Conservation (phyloP, 1,140 invertebrate genomes). For the Hormaphis cornu region DNA sequence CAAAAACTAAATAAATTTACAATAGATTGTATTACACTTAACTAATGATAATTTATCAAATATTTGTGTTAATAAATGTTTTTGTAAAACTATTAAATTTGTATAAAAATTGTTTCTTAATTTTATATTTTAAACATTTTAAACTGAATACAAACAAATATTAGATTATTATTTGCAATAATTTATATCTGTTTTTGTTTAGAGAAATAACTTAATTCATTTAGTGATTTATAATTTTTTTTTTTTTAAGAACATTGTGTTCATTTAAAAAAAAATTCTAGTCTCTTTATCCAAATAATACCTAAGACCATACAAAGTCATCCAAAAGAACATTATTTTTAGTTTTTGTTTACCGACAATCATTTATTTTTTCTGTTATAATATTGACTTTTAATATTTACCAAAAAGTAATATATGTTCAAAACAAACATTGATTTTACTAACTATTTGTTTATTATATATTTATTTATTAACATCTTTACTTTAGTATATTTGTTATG, state of each 20-base stretch:
- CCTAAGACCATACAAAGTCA: constrained; percentile 18
- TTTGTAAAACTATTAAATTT: neutral
- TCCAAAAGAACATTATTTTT: neutral
- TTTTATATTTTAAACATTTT: neutral
- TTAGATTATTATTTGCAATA: neutral
- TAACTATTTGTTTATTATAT: neutral
- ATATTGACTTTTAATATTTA: neutral
- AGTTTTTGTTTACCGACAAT: constrained; percentile 4
- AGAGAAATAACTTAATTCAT: neutral
- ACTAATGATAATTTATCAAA: too few species aligned
- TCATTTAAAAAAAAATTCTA: constrained; percentile 13
- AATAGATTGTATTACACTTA: neutral
- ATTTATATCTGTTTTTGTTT: neutral
- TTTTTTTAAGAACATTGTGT: neutral
- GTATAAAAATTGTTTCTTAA: neutral
- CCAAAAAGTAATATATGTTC: neutral
- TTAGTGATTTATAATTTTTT: constrained; percentile 1
- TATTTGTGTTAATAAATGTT: neutral
- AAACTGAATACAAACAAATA: neutral
- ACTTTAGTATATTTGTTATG: neutral
- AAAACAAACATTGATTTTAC: neutral
- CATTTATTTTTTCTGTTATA: constrained; percentile 5
- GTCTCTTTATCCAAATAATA: constrained; percentile 17
- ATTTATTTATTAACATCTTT: neutral
- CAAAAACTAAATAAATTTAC: too few species aligned